Base-by-base conservation (phyloP, 1,140 invertebrate species). In the Triops cancriformis region DNA sequence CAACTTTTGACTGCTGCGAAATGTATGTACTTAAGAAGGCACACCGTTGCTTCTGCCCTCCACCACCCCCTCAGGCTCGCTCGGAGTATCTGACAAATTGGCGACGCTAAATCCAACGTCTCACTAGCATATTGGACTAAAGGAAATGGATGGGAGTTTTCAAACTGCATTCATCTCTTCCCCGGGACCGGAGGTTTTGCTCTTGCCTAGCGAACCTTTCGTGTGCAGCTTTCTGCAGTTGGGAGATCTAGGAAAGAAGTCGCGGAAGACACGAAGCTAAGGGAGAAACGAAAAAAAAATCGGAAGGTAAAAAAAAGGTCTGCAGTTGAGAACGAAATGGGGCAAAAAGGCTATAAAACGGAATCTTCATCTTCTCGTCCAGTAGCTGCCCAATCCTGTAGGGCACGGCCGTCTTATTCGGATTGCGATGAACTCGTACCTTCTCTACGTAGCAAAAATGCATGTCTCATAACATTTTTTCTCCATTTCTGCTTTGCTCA, bases 351-450 rank as follows among this genome's bases (percentile, higher is more conserved):
- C 51, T 64, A 64, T 64, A 64, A 64, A 64, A 64, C 23, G 51
- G 51, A 64, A 64, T 64, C 51, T 64, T 64, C 51, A 64, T 64
- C 51, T 64, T 64, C 51, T 64, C 51, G 51, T 64, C 51, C 51
- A 23, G 51, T 64, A 64, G 51, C 51, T 64, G 51, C 51, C 14
- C 51, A 64, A 64, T 64, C 51, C 51, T 64, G 7, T 23, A 64
- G 18, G 14, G 51, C 14, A 64, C 51, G 6, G 51, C 2, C n/a
- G 51, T 64, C 51, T 64, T 64, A 64, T 64, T 64, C 23, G 51
- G 51, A 10, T 64, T 64, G 51, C 5, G 51, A 64, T 64, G 51
- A 64, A 23, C 51, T 14, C 51, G 51, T 64, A 64, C 51, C 51
- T 18, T 18, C 18, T 64, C 14, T 64, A 64, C 23, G 51, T 23